Base-by-base conservation (phyloP, 2,797 vertebrate species). In the Galagoides demidoff region DNA sequence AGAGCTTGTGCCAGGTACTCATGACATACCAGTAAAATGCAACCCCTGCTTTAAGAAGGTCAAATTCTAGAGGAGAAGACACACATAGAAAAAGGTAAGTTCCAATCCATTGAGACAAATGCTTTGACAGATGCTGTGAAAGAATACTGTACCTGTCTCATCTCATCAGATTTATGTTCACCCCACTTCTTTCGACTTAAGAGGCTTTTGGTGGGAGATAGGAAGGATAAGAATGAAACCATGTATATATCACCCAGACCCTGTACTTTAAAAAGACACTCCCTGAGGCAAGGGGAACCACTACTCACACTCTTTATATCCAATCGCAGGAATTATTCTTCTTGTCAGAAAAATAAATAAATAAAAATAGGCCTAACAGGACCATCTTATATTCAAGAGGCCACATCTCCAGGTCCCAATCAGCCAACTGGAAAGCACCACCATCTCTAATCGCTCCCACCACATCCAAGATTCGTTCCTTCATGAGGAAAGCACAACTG, bases 131-230 rank as follows among this genome's bases (percentile, higher is more conserved):
- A 22, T 86, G 19, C 70, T 76, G 57, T 27, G 34, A 43, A 95
- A 79, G 27, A 29, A 61, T 82, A 68, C 1, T 79, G 39, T 23
- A 90, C 12, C 68, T 91, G 61, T 66, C 31, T 90, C n/a, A 76
- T 79, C 39, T 84, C n/a, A 63, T 92, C 70, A 90, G 27, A 4
- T 77, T 79, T 84, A 45, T 79, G 29, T 49, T 23, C 66, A 77
- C 87, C 64, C 2, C 63, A 88, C 37, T 83, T 94, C 39, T 76
- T 93, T 94, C 73, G 45, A 37, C 82, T 92, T 55, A 77, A 91
- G n/a, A 86, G 70, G 37, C 9, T 71, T 83, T 70, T 7, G 27
- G 5, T 17, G 5, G 2, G 4, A 90, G 6, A 73, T 29, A 74
- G 73, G 59, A 87, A 16, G 61, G 27, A 43, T 7, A 73, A 86